A percentile compares a stretch with the other conserved stretches of the same genome.
Evolutionary conservation across 2,113 vertebrate species (phyloP).

Genomic region (Tor tambroides): DNA sequence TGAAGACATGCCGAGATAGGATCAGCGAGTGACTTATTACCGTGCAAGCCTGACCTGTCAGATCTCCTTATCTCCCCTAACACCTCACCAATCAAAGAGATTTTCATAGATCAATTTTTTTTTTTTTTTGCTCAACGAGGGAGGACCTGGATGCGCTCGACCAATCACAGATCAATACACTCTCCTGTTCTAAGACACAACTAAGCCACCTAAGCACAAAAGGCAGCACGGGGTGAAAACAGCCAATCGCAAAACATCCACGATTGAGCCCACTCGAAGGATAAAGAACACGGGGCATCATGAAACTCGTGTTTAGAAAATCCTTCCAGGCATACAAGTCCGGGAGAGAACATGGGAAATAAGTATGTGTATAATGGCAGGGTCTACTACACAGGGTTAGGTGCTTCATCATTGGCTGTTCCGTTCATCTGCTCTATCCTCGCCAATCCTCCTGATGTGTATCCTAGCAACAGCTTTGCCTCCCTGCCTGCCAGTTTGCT

Average conservation of each 20-base stretch:
- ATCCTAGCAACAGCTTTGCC: conserved; percentile 64
- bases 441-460: conserved; percentile 49
- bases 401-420: conserved; percentile 16
- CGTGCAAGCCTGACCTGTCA: background rate
- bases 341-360: background rate
- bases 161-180: conserved; percentile 28
- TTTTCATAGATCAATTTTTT: conserved; percentile 10
- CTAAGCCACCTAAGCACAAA: conserved; percentile 4
- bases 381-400: conserved; percentile 3
- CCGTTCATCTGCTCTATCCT: conserved; percentile 29
- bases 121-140: conserved; percentile 21
- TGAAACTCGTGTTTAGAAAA: background rate
- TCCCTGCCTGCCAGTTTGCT: conserved; percentile 40
- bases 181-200: background rate
- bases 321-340: background rate
- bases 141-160: conserved; percentile 19
- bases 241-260: conserved; percentile 16
- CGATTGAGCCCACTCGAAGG: background rate
- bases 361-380: background rate
- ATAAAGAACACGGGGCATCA: background rate
- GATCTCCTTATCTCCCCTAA: conserved; percentile 20
- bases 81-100: conserved; percentile 45
- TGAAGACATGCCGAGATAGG: conserved; percentile 5
- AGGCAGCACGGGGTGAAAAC: background rate
- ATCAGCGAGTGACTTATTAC: conserved; percentile 26